A percentile compares a stretch with the other conserved stretches of the same genome.
These are phyloP conservation scores for Acanthopagrus latus DNA, from an alignment of 2,797 vertebrate species.

Conservation along the genomic window DNA sequence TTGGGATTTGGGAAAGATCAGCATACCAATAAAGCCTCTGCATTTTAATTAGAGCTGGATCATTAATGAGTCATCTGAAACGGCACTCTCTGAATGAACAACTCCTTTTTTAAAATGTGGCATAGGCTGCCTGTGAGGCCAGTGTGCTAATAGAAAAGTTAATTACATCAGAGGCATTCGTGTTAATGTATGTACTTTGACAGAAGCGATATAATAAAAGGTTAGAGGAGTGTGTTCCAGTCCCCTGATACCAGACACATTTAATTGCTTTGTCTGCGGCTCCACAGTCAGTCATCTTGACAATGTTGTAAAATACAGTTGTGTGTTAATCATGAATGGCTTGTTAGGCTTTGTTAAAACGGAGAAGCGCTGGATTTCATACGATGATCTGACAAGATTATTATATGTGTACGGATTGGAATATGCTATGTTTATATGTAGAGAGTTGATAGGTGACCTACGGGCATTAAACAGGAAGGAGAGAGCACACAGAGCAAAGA, in stretches of 20 bases:
- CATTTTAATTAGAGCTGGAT: slow-evolving; percentile 79
- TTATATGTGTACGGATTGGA: not conserved
- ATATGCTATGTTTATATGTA: slow-evolving; percentile 1
- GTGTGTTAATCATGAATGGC: slow-evolving; percentile 48
- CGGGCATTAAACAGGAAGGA: slow-evolving; percentile 19
- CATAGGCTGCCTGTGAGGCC: slow-evolving; percentile 77
- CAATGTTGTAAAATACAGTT: slow-evolving; percentile 67
- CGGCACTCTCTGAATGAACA: slow-evolving; percentile 66
- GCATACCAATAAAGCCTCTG: slow-evolving; percentile 66
- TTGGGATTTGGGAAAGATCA: slow-evolving; percentile 59
- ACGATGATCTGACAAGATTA: slow-evolving; percentile 21
- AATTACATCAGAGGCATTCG: slow-evolving; percentile 83
- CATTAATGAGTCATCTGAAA: slow-evolving; percentile 78
- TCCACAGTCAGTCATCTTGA: slow-evolving; percentile 71
- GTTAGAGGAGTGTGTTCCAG: slow-evolving; percentile 77
- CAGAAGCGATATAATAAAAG: slow-evolving; percentile 81
- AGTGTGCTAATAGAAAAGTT: slow-evolving; percentile 84
- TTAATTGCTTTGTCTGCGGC: slow-evolving; percentile 81
- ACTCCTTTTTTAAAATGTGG: slow-evolving; percentile 72
- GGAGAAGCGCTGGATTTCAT: not conserved
- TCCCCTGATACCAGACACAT: slow-evolving; percentile 76
- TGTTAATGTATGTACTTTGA: slow-evolving; percentile 85
- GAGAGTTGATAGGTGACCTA: slow-evolving; percentile 5
- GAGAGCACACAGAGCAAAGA: not conserved
- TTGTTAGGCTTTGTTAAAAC: slow-evolving; percentile 39